Percentiles rank a stretch among this genome's conserved stretches.
phyloP scores from a whole-genome alignment of 2,797 vertebrate genomes.

The Alcedo quadribrachys region DNA sequence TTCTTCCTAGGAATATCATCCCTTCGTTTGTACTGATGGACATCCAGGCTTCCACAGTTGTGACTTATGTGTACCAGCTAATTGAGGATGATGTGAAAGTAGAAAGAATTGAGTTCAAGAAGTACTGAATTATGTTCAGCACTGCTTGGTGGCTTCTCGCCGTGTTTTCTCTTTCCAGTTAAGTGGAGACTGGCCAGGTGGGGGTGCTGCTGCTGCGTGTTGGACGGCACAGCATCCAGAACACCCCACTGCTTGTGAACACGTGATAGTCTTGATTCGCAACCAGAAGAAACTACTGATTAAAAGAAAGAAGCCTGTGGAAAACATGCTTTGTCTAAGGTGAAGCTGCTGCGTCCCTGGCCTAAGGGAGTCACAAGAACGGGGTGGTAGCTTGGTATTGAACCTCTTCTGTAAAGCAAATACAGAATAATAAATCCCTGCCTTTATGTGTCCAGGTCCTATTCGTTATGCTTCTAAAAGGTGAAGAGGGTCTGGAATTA shows the following conservation, averaged over 20 bases:
- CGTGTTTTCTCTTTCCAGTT: neutral
- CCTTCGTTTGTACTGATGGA: slow-evolving; percentile 97
- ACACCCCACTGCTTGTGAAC: accelerated
- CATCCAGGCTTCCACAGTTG: slow-evolving; percentile 91
- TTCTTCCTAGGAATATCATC: slow-evolving; percentile 86
- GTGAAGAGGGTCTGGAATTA: neutral
- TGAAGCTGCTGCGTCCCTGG: neutral
- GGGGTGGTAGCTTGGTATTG: neutral
- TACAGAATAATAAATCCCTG: neutral
- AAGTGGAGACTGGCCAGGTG: neutral
- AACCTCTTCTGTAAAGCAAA: neutral
- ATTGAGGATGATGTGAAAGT: slow-evolving; percentile 93
- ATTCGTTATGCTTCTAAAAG: neutral
- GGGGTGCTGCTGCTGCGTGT: neutral
- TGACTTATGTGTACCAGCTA: slow-evolving; percentile 92
- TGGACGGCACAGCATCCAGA: neutral
- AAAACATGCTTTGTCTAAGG: neutral
- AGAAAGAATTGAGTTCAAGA: slow-evolving; percentile 95
- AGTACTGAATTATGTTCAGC: slow-evolving; percentile 74
- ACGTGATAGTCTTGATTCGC: accelerated
- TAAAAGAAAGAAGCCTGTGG: neutral
- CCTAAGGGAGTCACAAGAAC: neutral
- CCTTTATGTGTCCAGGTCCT: neutral
- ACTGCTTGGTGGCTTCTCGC: neutral
- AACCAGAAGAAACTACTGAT: neutral